Percentiles rank a stretch among this genome's conserved stretches.
Conservation (phyloP, 2,888 invertebrate species). For the Neelides folsomi region DNA sequence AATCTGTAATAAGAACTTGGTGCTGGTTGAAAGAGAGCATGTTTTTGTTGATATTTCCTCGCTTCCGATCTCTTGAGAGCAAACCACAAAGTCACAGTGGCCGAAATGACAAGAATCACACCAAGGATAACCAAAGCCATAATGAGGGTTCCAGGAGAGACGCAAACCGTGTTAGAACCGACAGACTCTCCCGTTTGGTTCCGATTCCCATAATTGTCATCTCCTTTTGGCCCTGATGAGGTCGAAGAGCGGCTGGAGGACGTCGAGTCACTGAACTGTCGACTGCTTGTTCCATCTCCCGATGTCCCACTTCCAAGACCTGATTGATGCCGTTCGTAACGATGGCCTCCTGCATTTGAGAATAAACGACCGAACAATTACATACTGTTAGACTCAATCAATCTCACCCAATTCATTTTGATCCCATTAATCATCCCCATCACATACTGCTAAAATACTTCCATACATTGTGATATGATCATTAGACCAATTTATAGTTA, state of each 20-base stretch:
- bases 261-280: constrained; percentile 22
- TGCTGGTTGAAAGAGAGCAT: constrained; percentile 17
- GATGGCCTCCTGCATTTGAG: constrained; percentile 20
- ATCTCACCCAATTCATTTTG: too few relatives aligned
- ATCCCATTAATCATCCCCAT: too few relatives aligned
- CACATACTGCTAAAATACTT: too few relatives aligned
- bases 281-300: constrained; percentile 12
- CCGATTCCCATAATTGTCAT: neutral
- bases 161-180: constrained; percentile 20
- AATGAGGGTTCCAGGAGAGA: constrained; percentile 32
- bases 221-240: neutral
- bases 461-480: too few relatives aligned
- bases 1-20: constrained; percentile 32
- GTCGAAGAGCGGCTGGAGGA: neutral
- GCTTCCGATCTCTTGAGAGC: constrained; percentile 30
- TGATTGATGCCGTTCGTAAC: constrained; percentile 30
- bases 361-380: too few relatives aligned
- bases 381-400: too few relatives aligned
- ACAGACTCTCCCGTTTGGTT: constrained; percentile 5
- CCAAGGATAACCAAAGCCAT: constrained; percentile 28
- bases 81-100: constrained; percentile 31
- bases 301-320: constrained; percentile 4
- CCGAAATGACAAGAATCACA: constrained; percentile 31
- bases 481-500: too few relatives aligned
- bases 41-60: constrained; percentile 27